phyloP scores from a whole-genome alignment of 2,113 vertebrate species.

The Cynopterus brachyotis region DNA sequence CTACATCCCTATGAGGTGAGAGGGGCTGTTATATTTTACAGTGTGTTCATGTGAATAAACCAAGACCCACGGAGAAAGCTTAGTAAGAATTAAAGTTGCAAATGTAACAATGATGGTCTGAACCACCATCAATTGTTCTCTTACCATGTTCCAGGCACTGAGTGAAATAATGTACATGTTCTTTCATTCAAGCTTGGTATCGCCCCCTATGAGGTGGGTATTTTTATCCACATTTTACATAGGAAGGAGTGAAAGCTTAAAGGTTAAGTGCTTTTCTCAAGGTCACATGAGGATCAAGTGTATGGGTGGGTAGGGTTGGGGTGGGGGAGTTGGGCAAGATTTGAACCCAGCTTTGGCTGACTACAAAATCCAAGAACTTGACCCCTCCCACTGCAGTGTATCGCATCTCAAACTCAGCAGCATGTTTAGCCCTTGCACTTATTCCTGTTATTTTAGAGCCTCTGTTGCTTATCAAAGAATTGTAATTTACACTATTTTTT shows the following conservation, averaged over 20 bases:
- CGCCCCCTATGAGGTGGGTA: neutral
- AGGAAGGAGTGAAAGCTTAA: neutral
- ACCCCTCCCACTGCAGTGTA: neutral
- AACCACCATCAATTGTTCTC: neutral
- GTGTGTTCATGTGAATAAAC: neutral
- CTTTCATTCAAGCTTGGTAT: neutral
- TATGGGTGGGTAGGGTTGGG: neutral
- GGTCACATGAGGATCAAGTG: neutral
- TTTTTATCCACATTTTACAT: neutral
- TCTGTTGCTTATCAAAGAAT: neutral
- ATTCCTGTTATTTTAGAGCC: neutral
- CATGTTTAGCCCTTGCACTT: neutral
- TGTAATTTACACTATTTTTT: neutral
- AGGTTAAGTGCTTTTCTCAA: neutral
- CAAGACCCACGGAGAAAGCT: neutral
- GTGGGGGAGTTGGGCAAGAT: neutral
- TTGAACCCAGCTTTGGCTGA: neutral
- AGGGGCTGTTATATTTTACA: neutral
- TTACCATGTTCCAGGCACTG: neutral
- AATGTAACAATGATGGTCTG: neutral
- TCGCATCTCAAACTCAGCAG: neutral
- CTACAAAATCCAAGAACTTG: neutral
- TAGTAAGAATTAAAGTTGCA: neutral
- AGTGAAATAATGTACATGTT: neutral
- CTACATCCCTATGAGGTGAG: neutral